Evolutionary conservation across 2,888 invertebrate genomes (phyloP).

Genomic region (Thereva nobilitata): DNA sequence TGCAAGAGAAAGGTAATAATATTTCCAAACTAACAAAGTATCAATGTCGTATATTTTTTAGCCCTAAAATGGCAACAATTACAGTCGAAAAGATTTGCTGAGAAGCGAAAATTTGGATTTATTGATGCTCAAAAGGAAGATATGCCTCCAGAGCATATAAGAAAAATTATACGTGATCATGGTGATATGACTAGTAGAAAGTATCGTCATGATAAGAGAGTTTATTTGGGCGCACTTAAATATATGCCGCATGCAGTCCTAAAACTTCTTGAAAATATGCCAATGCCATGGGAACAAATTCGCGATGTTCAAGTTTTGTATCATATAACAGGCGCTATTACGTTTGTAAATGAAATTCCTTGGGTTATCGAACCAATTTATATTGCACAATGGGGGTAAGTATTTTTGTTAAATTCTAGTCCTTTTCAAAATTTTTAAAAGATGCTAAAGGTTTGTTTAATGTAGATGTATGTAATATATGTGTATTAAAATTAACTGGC

Average conservation of each 20-base stretch:
- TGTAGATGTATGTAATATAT: too few relatives aligned
- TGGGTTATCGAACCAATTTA: slow-evolving; percentile 99
- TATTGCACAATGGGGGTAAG: slow-evolving; percentile 98
- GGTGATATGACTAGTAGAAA: slow-evolving; percentile 99
- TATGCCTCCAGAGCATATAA: slow-evolving; percentile 99
- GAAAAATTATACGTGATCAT: slow-evolving; percentile 98
- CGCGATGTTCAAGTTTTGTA: slow-evolving; percentile 96
- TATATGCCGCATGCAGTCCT: slow-evolving; percentile 99
- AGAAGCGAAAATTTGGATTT: slow-evolving; percentile 98
- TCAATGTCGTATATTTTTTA: slow-evolving; percentile 50
- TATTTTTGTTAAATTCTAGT: slow-evolving; percentile 18
- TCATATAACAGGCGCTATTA: slow-evolving; percentile 99
- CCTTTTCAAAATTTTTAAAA: too few relatives aligned
- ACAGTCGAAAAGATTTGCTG: slow-evolving; percentile 97
- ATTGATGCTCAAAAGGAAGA: slow-evolving; percentile 99
- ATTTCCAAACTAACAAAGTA: not conserved
- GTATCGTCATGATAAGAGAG: slow-evolving; percentile 97
- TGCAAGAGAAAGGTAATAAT: slow-evolving; percentile 84
- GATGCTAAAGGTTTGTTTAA: too few relatives aligned
- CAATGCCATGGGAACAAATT: slow-evolving; percentile 99
- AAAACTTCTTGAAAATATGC: slow-evolving; percentile 99
- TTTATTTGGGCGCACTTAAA: slow-evolving; percentile 96
- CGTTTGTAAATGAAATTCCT: slow-evolving; percentile 99
- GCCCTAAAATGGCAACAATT: slow-evolving; percentile 98
- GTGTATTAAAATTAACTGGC: too few relatives aligned